These are phyloP conservation scores for Rhinogobio ventralis DNA, from an alignment of 2,797 vertebrate species.

Conservation along the genomic window DNA sequence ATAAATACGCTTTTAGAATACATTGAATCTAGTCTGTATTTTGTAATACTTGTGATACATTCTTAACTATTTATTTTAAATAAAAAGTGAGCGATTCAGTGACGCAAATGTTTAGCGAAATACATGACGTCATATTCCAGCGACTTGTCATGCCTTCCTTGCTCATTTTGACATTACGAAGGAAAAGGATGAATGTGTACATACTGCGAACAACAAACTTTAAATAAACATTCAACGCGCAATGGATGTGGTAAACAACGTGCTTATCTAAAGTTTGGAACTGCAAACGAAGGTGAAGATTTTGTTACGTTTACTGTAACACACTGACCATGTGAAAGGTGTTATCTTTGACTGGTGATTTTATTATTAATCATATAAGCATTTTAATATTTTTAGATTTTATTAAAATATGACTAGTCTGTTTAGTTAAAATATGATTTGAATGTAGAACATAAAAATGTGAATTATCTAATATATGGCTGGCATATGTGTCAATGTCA, in stretches of 20 bases:
- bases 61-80: not conserved
- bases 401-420: too few relatives aligned
- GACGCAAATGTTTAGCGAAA: not conserved
- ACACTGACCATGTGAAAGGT: not conserved
- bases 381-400: not conserved
- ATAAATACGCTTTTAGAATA: not conserved
- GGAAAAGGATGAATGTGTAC: not conserved
- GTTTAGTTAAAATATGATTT: not conserved
- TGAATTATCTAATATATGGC: not conserved
- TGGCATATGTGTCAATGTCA: not conserved
- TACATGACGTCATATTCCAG: slow-evolving; percentile 50
- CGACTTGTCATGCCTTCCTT: slow-evolving; percentile 32
- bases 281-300: slow-evolving; percentile 14
- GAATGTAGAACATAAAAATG: not conserved
- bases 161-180: slow-evolving; percentile 35
- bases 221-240: not conserved
- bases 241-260: not conserved
- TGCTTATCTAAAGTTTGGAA: slow-evolving; percentile 21
- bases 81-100: not conserved
- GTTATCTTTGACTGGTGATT: not conserved
- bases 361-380: not conserved
- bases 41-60: not conserved
- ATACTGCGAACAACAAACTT: not conserved
- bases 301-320: not conserved
- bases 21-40: not conserved